phyloP scores from a whole-genome alignment of 2,797 vertebrate species.

The Rhynchonycteris naso region DNA sequence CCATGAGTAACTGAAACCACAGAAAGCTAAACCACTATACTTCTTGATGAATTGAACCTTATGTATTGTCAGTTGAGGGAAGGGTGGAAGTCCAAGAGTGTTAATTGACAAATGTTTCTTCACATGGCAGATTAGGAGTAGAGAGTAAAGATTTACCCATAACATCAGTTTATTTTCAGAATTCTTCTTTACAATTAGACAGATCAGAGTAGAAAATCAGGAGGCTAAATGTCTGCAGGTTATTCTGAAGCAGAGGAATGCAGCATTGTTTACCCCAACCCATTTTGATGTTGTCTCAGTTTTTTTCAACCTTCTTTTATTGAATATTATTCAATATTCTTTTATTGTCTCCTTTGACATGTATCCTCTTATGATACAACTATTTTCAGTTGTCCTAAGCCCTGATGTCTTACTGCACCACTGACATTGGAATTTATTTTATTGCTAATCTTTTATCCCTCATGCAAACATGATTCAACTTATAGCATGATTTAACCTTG shows the following conservation, averaged over 20 bases:
- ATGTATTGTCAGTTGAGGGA: background rate
- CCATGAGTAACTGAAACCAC: background rate
- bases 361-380: background rate
- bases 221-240: background rate
- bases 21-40: background rate
- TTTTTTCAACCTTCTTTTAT: background rate
- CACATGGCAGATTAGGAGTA: background rate
- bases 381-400: background rate
- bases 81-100: background rate
- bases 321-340: no score
- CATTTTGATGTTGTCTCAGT: background rate
- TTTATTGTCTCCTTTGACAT: background rate
- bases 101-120: background rate
- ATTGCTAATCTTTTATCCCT: conserved; percentile 3
- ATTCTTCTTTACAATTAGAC: background rate
- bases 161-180: background rate
- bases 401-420: background rate
- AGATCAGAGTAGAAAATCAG: background rate
- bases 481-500: background rate
- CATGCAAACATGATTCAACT: background rate
- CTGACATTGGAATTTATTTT: background rate
- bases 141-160: background rate
- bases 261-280: background rate
- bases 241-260: background rate
- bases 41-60: background rate